Evolutionary conservation across 53 echinoderm and acorn worm genomes (phyloP).

Genomic region (Zoroaster sp.): DNA sequence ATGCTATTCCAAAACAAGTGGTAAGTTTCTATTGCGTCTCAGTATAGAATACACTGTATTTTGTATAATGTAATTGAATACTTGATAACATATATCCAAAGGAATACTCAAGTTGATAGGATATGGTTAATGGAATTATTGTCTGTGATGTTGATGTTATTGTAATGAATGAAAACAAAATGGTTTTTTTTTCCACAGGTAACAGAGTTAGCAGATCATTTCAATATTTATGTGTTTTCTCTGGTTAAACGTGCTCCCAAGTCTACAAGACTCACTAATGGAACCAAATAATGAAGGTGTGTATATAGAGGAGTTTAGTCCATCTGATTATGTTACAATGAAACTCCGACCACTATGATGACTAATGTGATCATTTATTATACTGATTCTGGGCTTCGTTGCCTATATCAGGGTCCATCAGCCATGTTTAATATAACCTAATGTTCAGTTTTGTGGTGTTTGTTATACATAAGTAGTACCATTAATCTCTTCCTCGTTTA

Average conservation of each 20-base stretch:
- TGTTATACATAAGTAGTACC: too few species aligned
- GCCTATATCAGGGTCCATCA: too few species aligned
- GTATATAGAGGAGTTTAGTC: too few species aligned
- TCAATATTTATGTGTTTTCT: conserved; percentile 82
- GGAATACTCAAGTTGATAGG: neutral
- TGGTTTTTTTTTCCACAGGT: conserved; percentile 60
- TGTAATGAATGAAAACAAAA: neutral
- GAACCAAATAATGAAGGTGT: neutral
- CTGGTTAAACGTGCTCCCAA: conserved; percentile 64
- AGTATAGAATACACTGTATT: neutral
- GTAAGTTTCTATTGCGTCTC: too few species aligned
- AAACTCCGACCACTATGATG: too few species aligned
- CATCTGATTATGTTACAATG: too few species aligned
- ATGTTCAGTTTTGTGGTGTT: too few species aligned
- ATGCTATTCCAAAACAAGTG: too few species aligned
- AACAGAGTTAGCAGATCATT: conserved; percentile 76
- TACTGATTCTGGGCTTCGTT: too few species aligned
- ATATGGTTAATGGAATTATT: neutral
- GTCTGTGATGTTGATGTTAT: neutral
- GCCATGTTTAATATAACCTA: too few species aligned
- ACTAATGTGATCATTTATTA: too few species aligned
- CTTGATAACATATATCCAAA: neutral
- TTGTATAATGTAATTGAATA: neutral
- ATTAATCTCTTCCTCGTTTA: too few species aligned
- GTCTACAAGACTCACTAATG: neutral